Conservation (phyloP, 2,888 invertebrate species). For the Bombylius major region DNA sequence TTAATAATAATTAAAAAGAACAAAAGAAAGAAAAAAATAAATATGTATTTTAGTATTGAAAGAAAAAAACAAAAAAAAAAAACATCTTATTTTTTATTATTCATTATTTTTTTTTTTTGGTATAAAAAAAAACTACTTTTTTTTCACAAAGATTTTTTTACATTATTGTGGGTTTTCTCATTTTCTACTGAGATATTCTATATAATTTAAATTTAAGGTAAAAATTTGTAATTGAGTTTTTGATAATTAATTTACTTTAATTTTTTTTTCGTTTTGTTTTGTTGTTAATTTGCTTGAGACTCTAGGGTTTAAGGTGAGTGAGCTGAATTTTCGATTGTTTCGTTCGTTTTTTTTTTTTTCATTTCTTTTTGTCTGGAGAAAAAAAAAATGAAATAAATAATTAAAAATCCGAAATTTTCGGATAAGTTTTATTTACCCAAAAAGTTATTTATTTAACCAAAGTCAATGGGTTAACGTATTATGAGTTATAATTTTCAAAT, state of each 20-base stretch:
- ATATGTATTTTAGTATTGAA: conserved; percentile 15
- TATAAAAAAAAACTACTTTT: too few species aligned
- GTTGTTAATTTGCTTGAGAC: conserved; percentile 16
- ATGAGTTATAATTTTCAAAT: too few species aligned
- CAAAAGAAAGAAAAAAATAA: conserved; percentile 13
- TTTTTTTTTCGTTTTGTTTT: conserved; percentile 4
- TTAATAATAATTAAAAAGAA: conserved; percentile 15
- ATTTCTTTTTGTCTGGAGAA: not conserved
- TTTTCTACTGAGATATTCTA: too few species aligned
- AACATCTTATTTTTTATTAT: not conserved
- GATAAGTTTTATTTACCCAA: too few species aligned
- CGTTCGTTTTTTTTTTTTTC: not conserved
- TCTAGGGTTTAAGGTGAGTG: conserved; percentile 16
- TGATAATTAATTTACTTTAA: not conserved
- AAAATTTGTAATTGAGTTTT: too few species aligned
- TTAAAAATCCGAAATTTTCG: not conserved
- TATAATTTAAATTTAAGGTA: too few species aligned
- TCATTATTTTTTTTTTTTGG: too few species aligned
- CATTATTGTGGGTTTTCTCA: too few species aligned
- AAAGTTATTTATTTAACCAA: too few species aligned
- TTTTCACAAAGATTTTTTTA: too few species aligned
- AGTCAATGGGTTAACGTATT: too few species aligned
- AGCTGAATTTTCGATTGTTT: not conserved
- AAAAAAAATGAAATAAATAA: conserved; percentile 1
- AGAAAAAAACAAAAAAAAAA: conserved; percentile 4